phyloP scores from a whole-genome alignment of 2,113 vertebrate species.

The Tragulus kanchil region DNA sequence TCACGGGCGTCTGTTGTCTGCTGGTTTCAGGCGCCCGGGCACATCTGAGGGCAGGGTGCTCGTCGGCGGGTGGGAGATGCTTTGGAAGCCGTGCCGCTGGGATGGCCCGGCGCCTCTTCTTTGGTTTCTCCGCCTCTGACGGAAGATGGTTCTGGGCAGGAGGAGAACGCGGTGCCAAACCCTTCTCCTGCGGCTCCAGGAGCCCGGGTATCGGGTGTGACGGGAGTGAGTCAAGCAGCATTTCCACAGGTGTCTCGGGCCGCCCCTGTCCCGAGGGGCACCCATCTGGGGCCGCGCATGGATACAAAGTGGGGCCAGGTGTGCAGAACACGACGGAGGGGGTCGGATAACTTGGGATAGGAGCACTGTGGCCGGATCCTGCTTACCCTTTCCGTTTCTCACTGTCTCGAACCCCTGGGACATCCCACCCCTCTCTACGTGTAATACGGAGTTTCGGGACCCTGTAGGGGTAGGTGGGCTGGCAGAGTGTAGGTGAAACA shows the following conservation, averaged over 20 bases:
- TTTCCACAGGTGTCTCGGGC: fast-evolving
- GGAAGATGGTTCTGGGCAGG: neutral
- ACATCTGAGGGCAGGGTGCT: neutral
- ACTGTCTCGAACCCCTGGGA: neutral
- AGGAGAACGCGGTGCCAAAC: fast-evolving
- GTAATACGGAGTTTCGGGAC: constrained; percentile 48
- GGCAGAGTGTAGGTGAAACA: neutral
- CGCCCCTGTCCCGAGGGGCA: fast-evolving
- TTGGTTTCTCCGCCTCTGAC: fast-evolving
- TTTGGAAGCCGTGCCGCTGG: fast-evolving
- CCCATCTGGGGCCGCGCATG: fast-evolving
- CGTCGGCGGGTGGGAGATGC: neutral
- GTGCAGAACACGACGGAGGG: neutral
- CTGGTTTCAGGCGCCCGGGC: neutral
- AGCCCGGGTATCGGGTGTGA: neutral
- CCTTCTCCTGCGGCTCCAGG: fast-evolving
- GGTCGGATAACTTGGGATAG: fast-evolving
- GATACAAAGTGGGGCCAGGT: fast-evolving
- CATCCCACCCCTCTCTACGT: neutral
- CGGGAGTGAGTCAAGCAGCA: fast-evolving
- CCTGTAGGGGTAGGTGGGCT: constrained; percentile 18
- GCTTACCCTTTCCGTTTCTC: neutral
- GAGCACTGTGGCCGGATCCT: neutral
- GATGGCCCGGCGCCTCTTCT: fast-evolving
- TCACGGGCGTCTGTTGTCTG: fast-evolving